phyloP scores from a whole-genome alignment of 2,888 invertebrate species.

The Harpalus rubripes region DNA sequence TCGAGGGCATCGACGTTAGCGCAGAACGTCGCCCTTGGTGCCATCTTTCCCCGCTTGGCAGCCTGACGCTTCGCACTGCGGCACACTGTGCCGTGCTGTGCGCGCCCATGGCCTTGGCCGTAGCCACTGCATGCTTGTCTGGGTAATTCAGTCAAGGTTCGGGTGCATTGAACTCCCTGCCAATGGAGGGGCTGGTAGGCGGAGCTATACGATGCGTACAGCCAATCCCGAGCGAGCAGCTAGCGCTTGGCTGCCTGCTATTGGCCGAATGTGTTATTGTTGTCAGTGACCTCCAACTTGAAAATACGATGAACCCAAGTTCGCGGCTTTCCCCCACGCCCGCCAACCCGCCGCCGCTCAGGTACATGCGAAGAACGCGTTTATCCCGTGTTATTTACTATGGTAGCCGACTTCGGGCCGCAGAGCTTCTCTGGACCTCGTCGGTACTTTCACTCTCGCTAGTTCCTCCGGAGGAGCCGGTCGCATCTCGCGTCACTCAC shows the following conservation, averaged over 20 bases:
- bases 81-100: constrained; percentile 74
- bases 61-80: constrained; percentile 74
- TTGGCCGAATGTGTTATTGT: constrained; percentile 79
- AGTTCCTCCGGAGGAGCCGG: constrained; percentile 74
- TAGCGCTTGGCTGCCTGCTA: constrained; percentile 78
- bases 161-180: constrained; percentile 87
- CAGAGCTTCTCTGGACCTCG: constrained; percentile 70
- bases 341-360: constrained; percentile 75
- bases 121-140: constrained; percentile 77
- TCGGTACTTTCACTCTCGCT: constrained; percentile 78
- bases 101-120: constrained; percentile 85
- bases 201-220: constrained; percentile 75
- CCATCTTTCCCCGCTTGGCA: constrained; percentile 71
- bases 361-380: constrained; percentile 64
- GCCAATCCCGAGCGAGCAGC: constrained; percentile 75
- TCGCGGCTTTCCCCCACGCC: constrained; percentile 79
- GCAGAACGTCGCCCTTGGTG: constrained; percentile 70
- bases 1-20: constrained; percentile 59
- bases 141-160: constrained; percentile 93
- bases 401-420: constrained; percentile 75
- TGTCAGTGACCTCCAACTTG: constrained; percentile 93
- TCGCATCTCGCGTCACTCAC: constrained; percentile 57
- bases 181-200: constrained; percentile 71
- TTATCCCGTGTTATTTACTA: constrained; percentile 77
- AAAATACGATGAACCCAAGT: constrained; percentile 86